Conservation (phyloP, 1,140 invertebrate genomes). For the Drosophila simulans region DNA sequence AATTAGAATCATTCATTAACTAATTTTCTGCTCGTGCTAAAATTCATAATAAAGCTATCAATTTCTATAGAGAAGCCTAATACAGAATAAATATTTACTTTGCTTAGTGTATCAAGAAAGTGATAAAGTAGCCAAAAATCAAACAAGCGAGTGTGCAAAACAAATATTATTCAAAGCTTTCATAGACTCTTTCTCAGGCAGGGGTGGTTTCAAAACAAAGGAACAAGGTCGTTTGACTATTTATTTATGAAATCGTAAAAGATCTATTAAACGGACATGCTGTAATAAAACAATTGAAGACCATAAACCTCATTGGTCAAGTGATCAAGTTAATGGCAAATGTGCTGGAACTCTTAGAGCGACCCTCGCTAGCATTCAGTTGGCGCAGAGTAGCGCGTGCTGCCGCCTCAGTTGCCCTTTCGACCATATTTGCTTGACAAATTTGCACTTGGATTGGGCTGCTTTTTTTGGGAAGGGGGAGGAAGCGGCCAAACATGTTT, state of each 20-base stretch:
- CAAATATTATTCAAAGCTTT: constrained; percentile 11
- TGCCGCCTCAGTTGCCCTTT: constrained; percentile 49
- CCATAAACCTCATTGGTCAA: constrained; percentile 1
- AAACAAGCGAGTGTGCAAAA: not conserved
- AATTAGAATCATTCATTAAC: too few species aligned
- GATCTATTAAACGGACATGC: not conserved
- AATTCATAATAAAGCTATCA: not conserved
- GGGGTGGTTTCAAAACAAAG: not conserved
- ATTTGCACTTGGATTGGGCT: constrained; percentile 31
- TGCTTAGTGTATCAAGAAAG: constrained; percentile 1
- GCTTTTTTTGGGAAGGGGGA: not conserved
- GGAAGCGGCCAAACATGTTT: constrained; percentile 24
- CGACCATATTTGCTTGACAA: constrained; percentile 42
- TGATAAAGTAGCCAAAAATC: constrained; percentile 2
- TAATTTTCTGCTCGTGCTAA: too few species aligned
- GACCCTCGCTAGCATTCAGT: constrained; percentile 20
- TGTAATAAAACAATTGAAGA: constrained; percentile 11
- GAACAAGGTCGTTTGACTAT: not conserved
- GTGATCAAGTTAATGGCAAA: not conserved
- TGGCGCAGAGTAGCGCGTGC: constrained; percentile 28
- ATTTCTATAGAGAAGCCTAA: not conserved
- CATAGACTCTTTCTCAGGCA: not conserved
- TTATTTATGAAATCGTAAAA: not conserved
- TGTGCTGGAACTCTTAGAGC: constrained; percentile 9
- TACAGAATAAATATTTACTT: not conserved